Percentiles rank a stretch among this genome's conserved stretches.
These are phyloP conservation scores for Diplazon laetatorius DNA, from an alignment of 2,888 invertebrate genomes.

Conservation along the genomic window DNA sequence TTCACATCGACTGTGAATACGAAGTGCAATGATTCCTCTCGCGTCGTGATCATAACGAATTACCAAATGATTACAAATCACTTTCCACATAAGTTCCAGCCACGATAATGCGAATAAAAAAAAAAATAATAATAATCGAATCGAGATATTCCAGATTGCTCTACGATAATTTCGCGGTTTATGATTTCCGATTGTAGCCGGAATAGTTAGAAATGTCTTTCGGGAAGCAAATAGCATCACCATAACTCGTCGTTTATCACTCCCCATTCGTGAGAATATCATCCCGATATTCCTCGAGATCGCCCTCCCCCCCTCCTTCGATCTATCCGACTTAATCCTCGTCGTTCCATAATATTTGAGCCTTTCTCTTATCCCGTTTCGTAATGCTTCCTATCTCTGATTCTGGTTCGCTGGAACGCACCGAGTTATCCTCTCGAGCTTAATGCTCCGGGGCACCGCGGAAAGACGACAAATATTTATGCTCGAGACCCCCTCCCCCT, in stretches of 20 bases:
- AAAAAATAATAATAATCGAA: not conserved
- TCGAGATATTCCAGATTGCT: not conserved
- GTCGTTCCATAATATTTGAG: constrained; percentile 41
- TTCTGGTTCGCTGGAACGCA: constrained; percentile 30
- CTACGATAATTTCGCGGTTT: not conserved
- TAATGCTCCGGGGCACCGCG: constrained; percentile 14
- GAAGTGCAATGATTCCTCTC: no score
- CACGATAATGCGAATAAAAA: no score
- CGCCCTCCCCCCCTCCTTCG: constrained; percentile 22
- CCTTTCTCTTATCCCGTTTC: constrained; percentile 31
- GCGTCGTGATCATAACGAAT: no score
- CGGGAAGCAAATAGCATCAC: constrained; percentile 3
- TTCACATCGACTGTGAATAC: no score
- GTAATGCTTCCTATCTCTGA: constrained; percentile 4
- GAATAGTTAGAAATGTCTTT: not conserved
- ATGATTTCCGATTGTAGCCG: not conserved
- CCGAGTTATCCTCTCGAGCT: constrained; percentile 4
- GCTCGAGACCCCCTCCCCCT: constrained; percentile 15
- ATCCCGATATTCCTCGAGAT: constrained; percentile 32
- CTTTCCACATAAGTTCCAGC: no score
- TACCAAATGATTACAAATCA: no score
- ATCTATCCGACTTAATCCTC: constrained; percentile 49
- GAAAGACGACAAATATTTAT: constrained; percentile 56
- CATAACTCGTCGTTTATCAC: constrained; percentile 46
- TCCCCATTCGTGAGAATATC: constrained; percentile 42